phyloP scores from a whole-genome alignment of 2,888 invertebrate species.

The Dinocampus coccinellae region DNA sequence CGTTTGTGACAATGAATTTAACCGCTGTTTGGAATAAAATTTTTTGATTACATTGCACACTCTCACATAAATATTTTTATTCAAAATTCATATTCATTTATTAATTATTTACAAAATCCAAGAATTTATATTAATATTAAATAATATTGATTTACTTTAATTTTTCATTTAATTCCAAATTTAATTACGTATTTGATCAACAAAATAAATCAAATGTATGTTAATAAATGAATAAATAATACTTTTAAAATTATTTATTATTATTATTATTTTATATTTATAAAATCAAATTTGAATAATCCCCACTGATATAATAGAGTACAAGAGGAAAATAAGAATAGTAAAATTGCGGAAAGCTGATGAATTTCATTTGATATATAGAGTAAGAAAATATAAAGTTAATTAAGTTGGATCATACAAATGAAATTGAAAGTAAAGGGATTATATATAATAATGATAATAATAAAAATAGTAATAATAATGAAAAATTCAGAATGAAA shows the following conservation, averaged over 20 bases:
- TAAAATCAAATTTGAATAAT: too few relatives aligned
- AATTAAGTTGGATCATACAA: slow-evolving; percentile 9
- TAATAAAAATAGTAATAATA: not conserved
- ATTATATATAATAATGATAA: not conserved
- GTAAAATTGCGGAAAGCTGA: too few relatives aligned
- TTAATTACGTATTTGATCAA: not conserved
- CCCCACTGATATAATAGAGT: too few relatives aligned
- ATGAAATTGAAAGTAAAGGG: not conserved
- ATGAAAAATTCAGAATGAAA: slow-evolving; percentile 8
- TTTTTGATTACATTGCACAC: slow-evolving; percentile 59
- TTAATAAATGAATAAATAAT: not conserved
- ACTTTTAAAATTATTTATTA: too few relatives aligned
- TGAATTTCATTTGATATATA: too few relatives aligned
- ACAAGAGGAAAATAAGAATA: too few relatives aligned
- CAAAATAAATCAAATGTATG: not conserved
- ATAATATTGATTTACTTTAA: not conserved
- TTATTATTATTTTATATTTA: too few relatives aligned
- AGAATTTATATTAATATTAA: not conserved
- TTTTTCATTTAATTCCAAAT: not conserved
- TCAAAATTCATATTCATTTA: too few relatives aligned
- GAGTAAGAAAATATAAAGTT: not conserved
- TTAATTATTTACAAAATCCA: not conserved
- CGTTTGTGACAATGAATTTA: slow-evolving; percentile 49
- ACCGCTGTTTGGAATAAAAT: slow-evolving; percentile 64
- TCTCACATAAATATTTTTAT: not conserved